Evolutionary conservation across 2,113 vertebrate genomes (phyloP).

Genomic region (Hyaena hyaena): DNA sequence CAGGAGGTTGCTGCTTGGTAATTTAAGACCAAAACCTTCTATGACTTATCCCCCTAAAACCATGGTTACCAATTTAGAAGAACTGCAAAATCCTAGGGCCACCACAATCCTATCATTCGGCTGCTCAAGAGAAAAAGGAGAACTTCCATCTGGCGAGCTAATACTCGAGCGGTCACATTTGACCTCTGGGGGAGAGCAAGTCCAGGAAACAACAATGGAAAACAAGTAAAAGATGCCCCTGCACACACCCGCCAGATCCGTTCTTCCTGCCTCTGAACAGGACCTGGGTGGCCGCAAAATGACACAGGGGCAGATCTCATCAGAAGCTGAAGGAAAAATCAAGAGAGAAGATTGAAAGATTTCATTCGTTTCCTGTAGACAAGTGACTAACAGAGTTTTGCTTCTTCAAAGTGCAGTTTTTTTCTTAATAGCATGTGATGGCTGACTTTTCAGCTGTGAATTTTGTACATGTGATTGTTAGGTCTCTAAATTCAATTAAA

Average conservation of each 20-base stretch:
- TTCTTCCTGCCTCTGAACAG: not conserved
- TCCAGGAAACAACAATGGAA: not conserved
- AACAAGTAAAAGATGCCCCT: not conserved
- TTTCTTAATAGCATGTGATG: not conserved
- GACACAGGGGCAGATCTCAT: not conserved
- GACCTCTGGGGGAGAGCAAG: not conserved
- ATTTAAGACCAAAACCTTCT: constrained; percentile 8
- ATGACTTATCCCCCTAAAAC: not conserved
- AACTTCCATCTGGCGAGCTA: not conserved
- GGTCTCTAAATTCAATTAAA: not conserved
- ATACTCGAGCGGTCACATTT: not conserved
- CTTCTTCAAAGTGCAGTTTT: not conserved
- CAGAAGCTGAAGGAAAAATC: not conserved
- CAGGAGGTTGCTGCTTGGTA: not conserved
- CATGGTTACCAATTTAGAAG: not conserved
- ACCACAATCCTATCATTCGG: not conserved
- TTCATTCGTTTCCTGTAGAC: not conserved
- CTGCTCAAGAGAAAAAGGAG: not conserved
- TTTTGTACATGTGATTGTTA: not conserved
- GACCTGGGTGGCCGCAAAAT: not conserved
- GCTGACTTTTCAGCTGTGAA: not conserved
- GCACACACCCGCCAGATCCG: accelerated
- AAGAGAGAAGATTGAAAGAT: not conserved
- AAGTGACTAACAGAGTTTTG: not conserved
- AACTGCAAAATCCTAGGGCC: not conserved